Conservation (phyloP, 1,140 invertebrate species). For the Ostrea denselamellosa region DNA sequence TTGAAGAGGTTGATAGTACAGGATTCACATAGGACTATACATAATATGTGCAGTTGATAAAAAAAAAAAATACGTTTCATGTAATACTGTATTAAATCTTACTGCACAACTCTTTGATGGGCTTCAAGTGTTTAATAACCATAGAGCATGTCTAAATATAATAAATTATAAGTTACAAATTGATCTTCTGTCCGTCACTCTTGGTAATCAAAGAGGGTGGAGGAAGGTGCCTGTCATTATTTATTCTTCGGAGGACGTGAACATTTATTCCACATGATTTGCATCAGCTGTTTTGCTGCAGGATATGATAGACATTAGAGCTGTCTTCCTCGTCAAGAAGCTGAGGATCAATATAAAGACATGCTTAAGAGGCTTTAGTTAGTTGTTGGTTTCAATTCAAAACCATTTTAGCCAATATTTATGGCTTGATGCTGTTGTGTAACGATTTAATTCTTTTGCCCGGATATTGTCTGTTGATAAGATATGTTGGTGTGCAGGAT, state of each 20-base stretch:
- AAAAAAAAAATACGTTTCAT: too few relatives aligned
- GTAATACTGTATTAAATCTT: too few relatives aligned
- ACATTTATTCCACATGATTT: constrained; percentile 17
- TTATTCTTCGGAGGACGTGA: neutral
- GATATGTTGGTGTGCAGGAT: neutral
- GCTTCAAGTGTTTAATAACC: too few relatives aligned
- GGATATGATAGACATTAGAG: neutral
- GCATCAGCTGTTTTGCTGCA: neutral
- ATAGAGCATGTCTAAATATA: neutral
- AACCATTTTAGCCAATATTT: neutral
- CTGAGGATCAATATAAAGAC: neutral
- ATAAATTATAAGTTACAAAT: neutral
- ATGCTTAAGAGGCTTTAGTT: constrained; percentile 4
- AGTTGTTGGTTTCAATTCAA: constrained; percentile 20
- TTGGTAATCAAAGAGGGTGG: neutral
- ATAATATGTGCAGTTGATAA: too few relatives aligned
- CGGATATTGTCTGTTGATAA: neutral
- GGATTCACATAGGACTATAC: too few relatives aligned
- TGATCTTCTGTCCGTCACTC: neutral
- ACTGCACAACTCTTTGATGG: too few relatives aligned
- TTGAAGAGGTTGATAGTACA: too few relatives aligned
- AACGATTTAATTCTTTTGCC: constrained; percentile 13
- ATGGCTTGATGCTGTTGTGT: constrained; percentile 19
- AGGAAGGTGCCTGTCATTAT: neutral
- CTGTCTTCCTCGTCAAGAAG: constrained; percentile 9